Conservation (phyloP, 1,140 invertebrate genomes). For the Gonatopus flavifemur region DNA sequence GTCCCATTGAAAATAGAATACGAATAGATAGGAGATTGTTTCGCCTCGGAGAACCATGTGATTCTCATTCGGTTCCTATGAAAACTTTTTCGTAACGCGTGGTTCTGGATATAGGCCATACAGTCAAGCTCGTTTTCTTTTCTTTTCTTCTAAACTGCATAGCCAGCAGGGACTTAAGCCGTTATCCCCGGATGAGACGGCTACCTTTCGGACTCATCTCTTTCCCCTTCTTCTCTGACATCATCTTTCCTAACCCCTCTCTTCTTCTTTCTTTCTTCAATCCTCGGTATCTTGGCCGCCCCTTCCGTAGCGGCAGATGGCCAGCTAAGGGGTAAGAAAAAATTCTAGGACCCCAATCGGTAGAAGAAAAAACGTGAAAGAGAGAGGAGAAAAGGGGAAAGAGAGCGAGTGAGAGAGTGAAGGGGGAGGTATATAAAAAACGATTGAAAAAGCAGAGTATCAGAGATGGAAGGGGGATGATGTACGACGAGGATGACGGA, state of each 20-base stretch:
- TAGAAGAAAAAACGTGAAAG: constrained; percentile 29
- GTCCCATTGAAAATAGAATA: too few species aligned
- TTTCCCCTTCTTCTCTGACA: constrained; percentile 12
- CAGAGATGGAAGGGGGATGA: constrained; percentile 16
- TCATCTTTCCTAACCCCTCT: constrained; percentile 14
- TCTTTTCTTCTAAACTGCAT: too few species aligned
- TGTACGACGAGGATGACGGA: constrained; percentile 37
- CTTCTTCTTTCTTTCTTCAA: constrained; percentile 12
- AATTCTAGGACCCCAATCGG: constrained; percentile 30
- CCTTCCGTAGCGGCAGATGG: constrained; percentile 56
- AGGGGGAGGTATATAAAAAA: constrained; percentile 52
- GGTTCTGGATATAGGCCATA: too few species aligned
- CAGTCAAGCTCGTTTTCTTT: too few species aligned
- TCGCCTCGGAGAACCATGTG: too few species aligned
- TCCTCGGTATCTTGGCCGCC: constrained; percentile 44
- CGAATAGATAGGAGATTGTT: too few species aligned
- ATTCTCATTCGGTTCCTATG: too few species aligned
- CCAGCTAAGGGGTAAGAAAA: constrained; percentile 58
- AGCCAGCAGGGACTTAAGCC: constrained; percentile 38
- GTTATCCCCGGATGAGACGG: constrained; percentile 27
- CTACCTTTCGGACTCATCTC: constrained; percentile 25
- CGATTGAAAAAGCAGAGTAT: constrained; percentile 46
- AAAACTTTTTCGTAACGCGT: too few species aligned
- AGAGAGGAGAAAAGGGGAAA: constrained; percentile 28
- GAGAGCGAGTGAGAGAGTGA: constrained; percentile 51